Conservation (phyloP, 2,797 vertebrate species). For the Sylvilagus floridanus region DNA sequence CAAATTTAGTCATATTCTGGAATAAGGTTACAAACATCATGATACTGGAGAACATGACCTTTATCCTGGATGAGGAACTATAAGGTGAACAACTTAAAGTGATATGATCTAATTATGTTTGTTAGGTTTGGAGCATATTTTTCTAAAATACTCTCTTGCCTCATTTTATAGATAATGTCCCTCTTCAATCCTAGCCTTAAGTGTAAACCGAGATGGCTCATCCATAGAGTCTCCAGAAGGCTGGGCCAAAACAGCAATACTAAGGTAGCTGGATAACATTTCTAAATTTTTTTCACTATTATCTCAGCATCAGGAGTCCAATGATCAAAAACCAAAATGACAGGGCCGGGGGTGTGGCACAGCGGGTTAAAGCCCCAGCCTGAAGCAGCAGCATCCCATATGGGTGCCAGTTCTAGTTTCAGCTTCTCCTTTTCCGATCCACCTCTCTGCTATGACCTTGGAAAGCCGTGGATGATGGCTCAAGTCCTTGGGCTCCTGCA, state of each 20-base stretch:
- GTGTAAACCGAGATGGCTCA: background rate
- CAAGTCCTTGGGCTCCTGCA: too few species aligned
- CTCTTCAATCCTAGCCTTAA: conserved; percentile 37
- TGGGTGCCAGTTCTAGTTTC: too few species aligned
- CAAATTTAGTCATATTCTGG: background rate
- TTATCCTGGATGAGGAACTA: conserved; percentile 14
- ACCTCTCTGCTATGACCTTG: too few species aligned
- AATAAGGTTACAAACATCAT: background rate
- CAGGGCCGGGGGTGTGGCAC: background rate
- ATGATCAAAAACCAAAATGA: conserved; percentile 13
- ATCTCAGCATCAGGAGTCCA: conserved; percentile 23
- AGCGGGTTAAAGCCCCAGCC: too few species aligned
- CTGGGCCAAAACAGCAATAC: background rate
- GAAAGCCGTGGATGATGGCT: too few species aligned
- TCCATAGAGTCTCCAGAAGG: background rate
- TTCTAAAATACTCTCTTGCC: background rate
- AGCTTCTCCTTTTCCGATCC: too few species aligned
- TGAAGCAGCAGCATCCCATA: too few species aligned
- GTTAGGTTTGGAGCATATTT: background rate
- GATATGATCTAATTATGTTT: background rate
- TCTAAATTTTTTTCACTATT: background rate
- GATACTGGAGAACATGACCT: background rate
- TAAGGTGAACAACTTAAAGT: conserved; percentile 24
- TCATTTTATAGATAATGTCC: background rate
- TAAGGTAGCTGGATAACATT: background rate